A percentile compares a stretch with the other conserved stretches of the same genome.
phyloP scores from a whole-genome alignment of 2,113 vertebrate species.

The Cyanoramphus novaezelandiae region DNA sequence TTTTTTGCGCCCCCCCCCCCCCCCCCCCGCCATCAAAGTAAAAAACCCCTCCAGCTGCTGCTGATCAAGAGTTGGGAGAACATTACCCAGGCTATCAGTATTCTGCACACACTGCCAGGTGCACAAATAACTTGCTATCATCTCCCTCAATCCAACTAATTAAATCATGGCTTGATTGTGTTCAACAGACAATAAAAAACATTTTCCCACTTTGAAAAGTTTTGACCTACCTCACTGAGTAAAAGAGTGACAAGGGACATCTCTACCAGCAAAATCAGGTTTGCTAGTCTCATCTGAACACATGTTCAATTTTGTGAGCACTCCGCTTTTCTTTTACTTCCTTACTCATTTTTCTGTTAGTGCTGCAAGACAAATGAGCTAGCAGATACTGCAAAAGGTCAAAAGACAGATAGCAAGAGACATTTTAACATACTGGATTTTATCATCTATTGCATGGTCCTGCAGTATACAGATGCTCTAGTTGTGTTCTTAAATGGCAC shows the following conservation, averaged over 20 bases:
- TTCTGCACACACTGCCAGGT: constrained; percentile 11
- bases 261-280: neutral
- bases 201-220: neutral
- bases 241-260: neutral
- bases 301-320: neutral
- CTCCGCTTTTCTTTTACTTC: neutral
- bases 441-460: neutral
- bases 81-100: neutral
- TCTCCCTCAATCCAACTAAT: constrained; percentile 17
- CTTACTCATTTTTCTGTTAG: neutral
- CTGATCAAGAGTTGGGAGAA: constrained; percentile 31
- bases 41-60: constrained; percentile 56
- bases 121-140: constrained; percentile 1
- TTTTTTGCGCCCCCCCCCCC: neutral
- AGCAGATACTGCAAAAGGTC: constrained; percentile 1
- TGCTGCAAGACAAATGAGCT: constrained; percentile 10
- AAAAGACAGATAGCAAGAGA: neutral
- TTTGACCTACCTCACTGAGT: neutral
- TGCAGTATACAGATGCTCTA: neutral
- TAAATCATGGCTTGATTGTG: neutral
- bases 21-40: neutral
- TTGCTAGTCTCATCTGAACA: neutral
- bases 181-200: neutral
- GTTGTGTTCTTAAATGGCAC: neutral
- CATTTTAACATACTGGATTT: neutral